These are phyloP conservation scores for Petroica traversi DNA, from an alignment of 2,113 vertebrate genomes.

Conservation along the genomic window DNA sequence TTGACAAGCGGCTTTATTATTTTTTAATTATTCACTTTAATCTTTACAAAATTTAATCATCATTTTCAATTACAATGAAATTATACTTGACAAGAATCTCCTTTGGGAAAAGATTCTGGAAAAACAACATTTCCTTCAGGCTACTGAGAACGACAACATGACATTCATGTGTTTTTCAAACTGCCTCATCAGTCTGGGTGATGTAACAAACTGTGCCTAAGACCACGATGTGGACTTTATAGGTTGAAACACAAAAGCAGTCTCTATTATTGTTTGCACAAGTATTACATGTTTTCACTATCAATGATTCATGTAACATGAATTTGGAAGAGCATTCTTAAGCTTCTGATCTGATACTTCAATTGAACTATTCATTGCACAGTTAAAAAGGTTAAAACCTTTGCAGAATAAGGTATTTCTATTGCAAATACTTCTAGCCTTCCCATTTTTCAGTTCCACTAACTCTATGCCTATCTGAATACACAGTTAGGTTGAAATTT, in stretches of 20 bases:
- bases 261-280: background rate
- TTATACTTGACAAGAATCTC: background rate
- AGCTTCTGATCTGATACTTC: background rate
- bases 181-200: background rate
- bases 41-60: constrained; percentile 2
- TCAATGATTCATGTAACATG: rapidly evolving
- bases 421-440: background rate
- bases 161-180: background rate
- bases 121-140: background rate
- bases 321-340: background rate
- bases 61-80: constrained; percentile 2
- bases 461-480: background rate
- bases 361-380: background rate
- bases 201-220: background rate
- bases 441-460: background rate
- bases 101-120: background rate
- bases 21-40: constrained; percentile 13
- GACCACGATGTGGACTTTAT: background rate
- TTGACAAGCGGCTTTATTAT: constrained; percentile 10
- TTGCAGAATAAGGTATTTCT: background rate
- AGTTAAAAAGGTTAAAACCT: background rate
- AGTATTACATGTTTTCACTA: background rate
- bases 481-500: background rate
- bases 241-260: background rate
- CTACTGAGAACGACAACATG: background rate